Evolutionary conservation across 2,888 invertebrate species (phyloP).

Genomic region (Psylliodes chrysocephalus): DNA sequence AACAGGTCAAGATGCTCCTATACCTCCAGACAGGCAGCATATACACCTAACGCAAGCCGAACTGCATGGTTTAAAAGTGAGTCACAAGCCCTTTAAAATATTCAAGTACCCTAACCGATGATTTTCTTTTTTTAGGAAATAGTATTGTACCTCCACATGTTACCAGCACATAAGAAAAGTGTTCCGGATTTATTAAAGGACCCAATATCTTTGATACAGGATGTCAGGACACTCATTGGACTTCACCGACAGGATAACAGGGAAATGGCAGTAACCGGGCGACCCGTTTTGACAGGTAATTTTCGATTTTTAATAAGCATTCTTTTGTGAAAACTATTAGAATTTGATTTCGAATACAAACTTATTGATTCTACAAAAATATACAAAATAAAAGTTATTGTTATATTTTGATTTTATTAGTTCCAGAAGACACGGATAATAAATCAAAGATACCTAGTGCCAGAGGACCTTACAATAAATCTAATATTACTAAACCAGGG

Average conservation of each 20-base stretch:
- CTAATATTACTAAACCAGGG: constrained; percentile 41
- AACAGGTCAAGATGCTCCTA: constrained; percentile 56
- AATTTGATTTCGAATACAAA: too few species aligned
- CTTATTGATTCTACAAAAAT: too few species aligned
- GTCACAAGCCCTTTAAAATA: too few species aligned
- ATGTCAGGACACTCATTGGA: constrained; percentile 88
- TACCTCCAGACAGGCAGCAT: constrained; percentile 69
- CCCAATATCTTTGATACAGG: constrained; percentile 88
- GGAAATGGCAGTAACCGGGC: constrained; percentile 84
- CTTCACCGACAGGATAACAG: constrained; percentile 89
- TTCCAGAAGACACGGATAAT: constrained; percentile 56
- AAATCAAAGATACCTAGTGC: constrained; percentile 49
- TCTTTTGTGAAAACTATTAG: too few species aligned
- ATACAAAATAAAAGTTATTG: too few species aligned
- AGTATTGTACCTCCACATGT: constrained; percentile 88
- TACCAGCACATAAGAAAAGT: constrained; percentile 90
- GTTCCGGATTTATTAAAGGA: constrained; percentile 91
- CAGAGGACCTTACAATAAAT: constrained; percentile 49
- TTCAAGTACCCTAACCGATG: too few species aligned
- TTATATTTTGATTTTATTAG: constrained; percentile 44
- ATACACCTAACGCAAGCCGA: constrained; percentile 83
- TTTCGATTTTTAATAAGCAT: too few species aligned
- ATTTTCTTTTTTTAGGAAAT: constrained; percentile 71
- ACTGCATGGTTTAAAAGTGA: constrained; percentile 79
- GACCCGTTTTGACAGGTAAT: constrained; percentile 73